A percentile compares a stretch with the other conserved stretches of the same genome.
Conservation (phyloP, 2,888 invertebrate genomes). For the Oscheius sp. region DNA sequence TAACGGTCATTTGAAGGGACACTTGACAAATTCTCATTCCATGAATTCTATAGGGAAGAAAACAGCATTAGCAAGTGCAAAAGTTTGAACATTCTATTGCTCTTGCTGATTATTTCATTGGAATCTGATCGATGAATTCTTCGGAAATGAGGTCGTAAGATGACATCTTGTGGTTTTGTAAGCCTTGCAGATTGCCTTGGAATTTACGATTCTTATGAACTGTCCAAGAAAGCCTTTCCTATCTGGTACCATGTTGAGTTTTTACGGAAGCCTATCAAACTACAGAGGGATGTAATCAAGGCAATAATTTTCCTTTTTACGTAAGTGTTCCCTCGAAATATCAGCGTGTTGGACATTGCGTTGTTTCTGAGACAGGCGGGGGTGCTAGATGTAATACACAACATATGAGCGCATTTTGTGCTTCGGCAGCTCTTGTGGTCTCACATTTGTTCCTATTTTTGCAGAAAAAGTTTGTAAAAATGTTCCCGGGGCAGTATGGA, state of each 20-base stretch:
- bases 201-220: slow-evolving; percentile 9
- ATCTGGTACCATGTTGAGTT: neutral
- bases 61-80: too few species aligned
- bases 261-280: neutral
- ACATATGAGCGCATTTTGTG: slow-evolving; percentile 21
- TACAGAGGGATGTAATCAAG: neutral
- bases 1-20: slow-evolving; percentile 13
- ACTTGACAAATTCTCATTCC: too few species aligned
- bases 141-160: too few species aligned
- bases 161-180: neutral
- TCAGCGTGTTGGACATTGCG: slow-evolving; percentile 2
- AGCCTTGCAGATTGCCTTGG: slow-evolving; percentile 9
- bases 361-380: slow-evolving; percentile 25
- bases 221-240: slow-evolving; percentile 10
- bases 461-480: too few species aligned
- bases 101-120: too few species aligned
- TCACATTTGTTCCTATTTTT: too few species aligned
- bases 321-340: neutral
- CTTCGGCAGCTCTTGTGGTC: slow-evolving; percentile 20
- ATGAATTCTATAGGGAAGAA: too few species aligned
- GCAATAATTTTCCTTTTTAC: neutral
- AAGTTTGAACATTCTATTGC: too few species aligned
- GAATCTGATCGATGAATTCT: too few species aligned
- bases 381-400: slow-evolving; percentile 30
- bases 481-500: too few species aligned